Conservation (phyloP, 1,140 invertebrate genomes). For the Drosophila kepulauana region DNA sequence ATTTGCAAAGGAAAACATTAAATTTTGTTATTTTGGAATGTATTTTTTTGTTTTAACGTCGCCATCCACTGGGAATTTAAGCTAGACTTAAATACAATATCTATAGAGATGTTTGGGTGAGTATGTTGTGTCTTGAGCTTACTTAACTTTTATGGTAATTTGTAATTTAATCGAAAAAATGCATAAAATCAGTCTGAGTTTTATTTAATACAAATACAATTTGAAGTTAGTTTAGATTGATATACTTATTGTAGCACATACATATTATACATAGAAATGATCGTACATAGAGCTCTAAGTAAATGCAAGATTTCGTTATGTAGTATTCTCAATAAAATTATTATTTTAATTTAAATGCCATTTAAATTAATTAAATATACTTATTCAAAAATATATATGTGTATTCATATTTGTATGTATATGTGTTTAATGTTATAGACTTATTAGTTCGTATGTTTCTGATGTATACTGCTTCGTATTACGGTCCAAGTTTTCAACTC, state of each 20-base stretch:
- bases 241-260: constrained; percentile 23
- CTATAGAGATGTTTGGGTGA: constrained; percentile 2
- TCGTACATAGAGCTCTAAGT: constrained; percentile 45
- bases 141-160: constrained; percentile 35
- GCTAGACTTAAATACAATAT: constrained; percentile 6
- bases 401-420: constrained; percentile 40
- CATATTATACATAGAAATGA: constrained; percentile 17
- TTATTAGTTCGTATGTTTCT: not conserved
- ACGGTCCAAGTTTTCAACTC: not conserved
- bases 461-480: constrained; percentile 26
- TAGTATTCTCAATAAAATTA: constrained; percentile 24
- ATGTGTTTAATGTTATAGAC: constrained; percentile 38
- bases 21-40: not conserved
- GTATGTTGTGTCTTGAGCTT: constrained; percentile 44
- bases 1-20: not conserved
- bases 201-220: constrained; percentile 62
- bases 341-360: constrained; percentile 26
- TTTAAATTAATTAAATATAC: constrained; percentile 58
- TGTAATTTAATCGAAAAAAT: constrained; percentile 52
- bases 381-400: constrained; percentile 47
- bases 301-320: constrained; percentile 43
- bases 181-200: constrained; percentile 80
- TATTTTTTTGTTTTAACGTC: not conserved
- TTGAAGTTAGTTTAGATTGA: constrained; percentile 36
- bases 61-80: not conserved